Evolutionary conservation across 2,888 invertebrate species (phyloP).

Genomic region (Bursaphelenchus okinawaensis): DNA sequence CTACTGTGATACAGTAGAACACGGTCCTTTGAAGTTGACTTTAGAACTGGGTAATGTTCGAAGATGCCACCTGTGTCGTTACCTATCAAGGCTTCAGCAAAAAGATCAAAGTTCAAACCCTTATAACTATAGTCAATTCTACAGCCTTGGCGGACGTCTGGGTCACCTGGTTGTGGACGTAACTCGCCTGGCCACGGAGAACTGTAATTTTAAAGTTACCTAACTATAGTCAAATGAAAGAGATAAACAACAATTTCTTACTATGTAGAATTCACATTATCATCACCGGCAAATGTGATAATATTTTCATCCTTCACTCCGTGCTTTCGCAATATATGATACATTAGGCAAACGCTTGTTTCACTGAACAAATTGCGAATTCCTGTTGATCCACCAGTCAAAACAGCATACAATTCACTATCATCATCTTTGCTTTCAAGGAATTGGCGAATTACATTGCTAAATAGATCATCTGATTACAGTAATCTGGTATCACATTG

Average conservation of each 20-base stretch:
- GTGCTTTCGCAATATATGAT: constrained; percentile 63
- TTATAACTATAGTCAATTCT: constrained; percentile 62
- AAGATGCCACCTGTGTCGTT: constrained; percentile 60
- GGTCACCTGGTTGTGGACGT: constrained; percentile 64
- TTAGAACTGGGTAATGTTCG: constrained; percentile 58
- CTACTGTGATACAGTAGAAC: constrained; percentile 66
- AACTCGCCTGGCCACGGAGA: constrained; percentile 65
- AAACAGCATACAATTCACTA: constrained; percentile 63
- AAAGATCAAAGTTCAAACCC: constrained; percentile 64
- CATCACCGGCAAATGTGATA: constrained; percentile 67
- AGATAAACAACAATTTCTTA: too few species aligned
- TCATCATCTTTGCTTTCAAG: too few species aligned
- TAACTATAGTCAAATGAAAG: too few species aligned
- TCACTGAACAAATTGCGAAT: constrained; percentile 66
- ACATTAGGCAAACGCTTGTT: constrained; percentile 66
- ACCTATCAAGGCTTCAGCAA: constrained; percentile 64
- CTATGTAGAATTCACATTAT: constrained; percentile 62
- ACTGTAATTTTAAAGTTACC: constrained; percentile 57
- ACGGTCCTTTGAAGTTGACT: constrained; percentile 63
- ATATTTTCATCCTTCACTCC: constrained; percentile 64
- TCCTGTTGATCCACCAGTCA: constrained; percentile 65
- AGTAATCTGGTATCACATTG: too few species aligned
- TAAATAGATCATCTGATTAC: too few species aligned
- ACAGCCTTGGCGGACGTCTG: constrained; percentile 64
- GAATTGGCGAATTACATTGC: too few species aligned